Evolutionary conservation across 2,113 vertebrate genomes (phyloP).

Genomic region (zebrafish (Danio rerio)): DNA sequence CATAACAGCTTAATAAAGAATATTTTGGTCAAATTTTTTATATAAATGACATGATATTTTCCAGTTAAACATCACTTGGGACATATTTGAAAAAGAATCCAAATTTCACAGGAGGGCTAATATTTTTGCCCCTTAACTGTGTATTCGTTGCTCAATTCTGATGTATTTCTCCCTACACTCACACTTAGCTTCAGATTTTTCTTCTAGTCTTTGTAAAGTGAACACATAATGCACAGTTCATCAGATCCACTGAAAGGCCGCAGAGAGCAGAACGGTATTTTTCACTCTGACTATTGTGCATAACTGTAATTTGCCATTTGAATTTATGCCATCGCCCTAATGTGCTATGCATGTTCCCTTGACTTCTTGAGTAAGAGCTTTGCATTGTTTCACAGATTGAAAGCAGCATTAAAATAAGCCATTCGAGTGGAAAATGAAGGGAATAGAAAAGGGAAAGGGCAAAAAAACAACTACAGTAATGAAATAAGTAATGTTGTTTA

Average conservation of each 20-base stretch:
- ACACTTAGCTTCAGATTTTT: background rate
- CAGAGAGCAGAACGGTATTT: slow-evolving; percentile 68
- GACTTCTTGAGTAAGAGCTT: slow-evolving; percentile 24
- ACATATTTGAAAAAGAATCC: no score
- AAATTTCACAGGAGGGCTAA: no score
- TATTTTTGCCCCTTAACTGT: no score
- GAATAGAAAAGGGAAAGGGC: slow-evolving; percentile 3
- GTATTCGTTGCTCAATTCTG: slow-evolving; percentile 3
- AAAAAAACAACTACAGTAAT: background rate
- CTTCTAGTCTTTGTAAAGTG: background rate
- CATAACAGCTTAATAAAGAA: no score
- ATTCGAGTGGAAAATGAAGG: slow-evolving; percentile 34
- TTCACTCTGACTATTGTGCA: slow-evolving; percentile 59
- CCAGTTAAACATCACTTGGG: no score
- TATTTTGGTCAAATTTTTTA: no score
- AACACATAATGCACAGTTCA: slow-evolving; percentile 69
- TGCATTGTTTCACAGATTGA: slow-evolving; percentile 48
- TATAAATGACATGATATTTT: no score
- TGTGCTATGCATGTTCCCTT: slow-evolving; percentile 44
- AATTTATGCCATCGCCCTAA: slow-evolving; percentile 54
- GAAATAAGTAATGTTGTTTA: slow-evolving; percentile 34
- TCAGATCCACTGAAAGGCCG: slow-evolving; percentile 77
- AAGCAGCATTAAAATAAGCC: slow-evolving; percentile 51
- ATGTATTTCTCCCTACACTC: background rate
- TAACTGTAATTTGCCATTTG: slow-evolving; percentile 54